These are phyloP conservation scores for Sebastes fasciatus DNA, from an alignment of 2,113 vertebrate genomes.

Conservation along the genomic window DNA sequence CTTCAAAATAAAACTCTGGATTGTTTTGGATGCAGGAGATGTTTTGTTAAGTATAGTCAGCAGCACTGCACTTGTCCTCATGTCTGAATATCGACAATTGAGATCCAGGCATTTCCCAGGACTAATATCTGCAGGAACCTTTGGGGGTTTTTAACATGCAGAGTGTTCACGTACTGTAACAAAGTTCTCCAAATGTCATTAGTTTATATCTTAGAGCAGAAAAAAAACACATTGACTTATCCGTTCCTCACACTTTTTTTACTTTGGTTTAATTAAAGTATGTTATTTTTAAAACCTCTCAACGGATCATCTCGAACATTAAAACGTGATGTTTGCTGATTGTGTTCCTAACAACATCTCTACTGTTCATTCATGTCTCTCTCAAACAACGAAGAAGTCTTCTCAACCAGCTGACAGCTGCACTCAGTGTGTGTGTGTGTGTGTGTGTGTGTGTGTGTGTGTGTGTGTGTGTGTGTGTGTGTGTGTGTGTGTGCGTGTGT, in stretches of 20 bases:
- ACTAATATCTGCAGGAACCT: neutral
- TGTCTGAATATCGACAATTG: neutral
- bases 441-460: neutral
- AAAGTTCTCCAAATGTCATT: neutral
- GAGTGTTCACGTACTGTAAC: neutral
- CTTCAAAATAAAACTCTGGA: neutral
- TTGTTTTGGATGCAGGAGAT: neutral
- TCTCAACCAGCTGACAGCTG: conserved; percentile 63
- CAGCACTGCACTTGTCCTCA: neutral
- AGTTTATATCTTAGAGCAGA: neutral
- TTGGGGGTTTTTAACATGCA: neutral
- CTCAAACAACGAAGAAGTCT: conserved; percentile 43
- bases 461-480: neutral
- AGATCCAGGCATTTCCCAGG: neutral
- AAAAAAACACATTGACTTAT: neutral
- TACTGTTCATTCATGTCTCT: conserved; percentile 45
- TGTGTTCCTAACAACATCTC: conserved; percentile 38
- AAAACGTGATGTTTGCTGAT: conserved; percentile 9
- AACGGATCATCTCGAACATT: neutral
- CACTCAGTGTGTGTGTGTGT: neutral
- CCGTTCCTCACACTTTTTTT: neutral
- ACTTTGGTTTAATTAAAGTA: neutral
- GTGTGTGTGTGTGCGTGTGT: neutral
- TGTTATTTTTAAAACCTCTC: conserved; percentile 12
- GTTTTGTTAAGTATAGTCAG: neutral